These are phyloP conservation scores for Prochilodus magdalenae DNA, from an alignment of 2,113 vertebrate genomes.

Conservation along the genomic window DNA sequence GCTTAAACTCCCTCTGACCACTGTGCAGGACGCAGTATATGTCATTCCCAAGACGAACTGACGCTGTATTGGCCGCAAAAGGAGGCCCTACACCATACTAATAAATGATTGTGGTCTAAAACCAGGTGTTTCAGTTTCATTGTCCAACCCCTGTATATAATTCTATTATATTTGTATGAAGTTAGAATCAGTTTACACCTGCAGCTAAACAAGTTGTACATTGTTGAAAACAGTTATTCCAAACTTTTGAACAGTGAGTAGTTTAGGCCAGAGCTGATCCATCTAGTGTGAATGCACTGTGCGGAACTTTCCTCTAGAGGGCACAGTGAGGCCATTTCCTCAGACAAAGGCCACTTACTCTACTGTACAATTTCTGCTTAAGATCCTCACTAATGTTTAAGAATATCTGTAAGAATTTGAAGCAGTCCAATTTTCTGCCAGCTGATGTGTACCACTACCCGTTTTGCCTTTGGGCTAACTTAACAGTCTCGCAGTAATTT, in stretches of 20 bases:
- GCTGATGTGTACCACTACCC: conserved; percentile 10
- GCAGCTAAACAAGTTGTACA: neutral
- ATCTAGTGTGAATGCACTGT: neutral
- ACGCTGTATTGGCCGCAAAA: too few species aligned
- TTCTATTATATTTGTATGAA: too few species aligned
- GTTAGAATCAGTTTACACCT: neutral
- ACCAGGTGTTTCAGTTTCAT: too few species aligned
- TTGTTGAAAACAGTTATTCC: neutral
- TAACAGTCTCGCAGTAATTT: neutral
- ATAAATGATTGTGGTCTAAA: too few species aligned
- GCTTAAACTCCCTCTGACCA: too few species aligned
- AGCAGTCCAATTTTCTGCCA: neutral
- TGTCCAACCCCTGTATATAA: too few species aligned
- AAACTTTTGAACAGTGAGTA: neutral
- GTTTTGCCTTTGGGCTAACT: neutral
- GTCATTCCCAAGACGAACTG: too few species aligned
- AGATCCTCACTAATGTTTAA: neutral
- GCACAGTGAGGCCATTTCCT: conserved; percentile 31
- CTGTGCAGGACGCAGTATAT: too few species aligned
- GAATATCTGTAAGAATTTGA: neutral
- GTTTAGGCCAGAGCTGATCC: neutral
- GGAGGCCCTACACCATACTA: too few species aligned
- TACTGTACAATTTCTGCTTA: too few species aligned
- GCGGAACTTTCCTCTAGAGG: conserved; percentile 50
- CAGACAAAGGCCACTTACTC: neutral